A percentile compares a stretch with the other conserved stretches of the same genome.
Evolutionary conservation across 2,113 vertebrate genomes (phyloP).

Genomic region (Sitta europaea): DNA sequence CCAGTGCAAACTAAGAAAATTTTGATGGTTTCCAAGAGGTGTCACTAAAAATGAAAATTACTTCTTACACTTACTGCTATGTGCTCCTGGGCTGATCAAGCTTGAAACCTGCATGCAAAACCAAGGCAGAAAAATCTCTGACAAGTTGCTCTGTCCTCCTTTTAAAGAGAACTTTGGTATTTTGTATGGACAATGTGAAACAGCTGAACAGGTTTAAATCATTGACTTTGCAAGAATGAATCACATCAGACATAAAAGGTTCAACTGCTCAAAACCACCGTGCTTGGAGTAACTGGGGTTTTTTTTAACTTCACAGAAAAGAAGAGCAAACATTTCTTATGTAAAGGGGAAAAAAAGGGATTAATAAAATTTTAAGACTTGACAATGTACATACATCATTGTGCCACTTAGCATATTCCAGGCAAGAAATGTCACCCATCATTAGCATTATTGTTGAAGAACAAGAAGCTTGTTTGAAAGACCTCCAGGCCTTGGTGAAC

Average conservation of each 20-base stretch:
- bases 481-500: not conserved
- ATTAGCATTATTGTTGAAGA: not conserved
- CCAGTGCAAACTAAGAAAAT: not conserved
- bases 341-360: not conserved
- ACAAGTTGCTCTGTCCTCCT: not conserved
- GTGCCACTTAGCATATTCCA: not conserved
- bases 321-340: not conserved
- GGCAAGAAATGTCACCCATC: not conserved
- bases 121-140: not conserved
- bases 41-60: not conserved
- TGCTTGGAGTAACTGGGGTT: not conserved
- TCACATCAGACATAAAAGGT: not conserved
- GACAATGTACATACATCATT: not conserved
- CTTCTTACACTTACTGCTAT: not conserved
- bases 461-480: not conserved
- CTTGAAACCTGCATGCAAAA: conserved; percentile 33
- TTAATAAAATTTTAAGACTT: not conserved
- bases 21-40: not conserved
- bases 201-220: not conserved
- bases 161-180: not conserved
- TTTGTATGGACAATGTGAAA: not conserved
- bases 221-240: not conserved
- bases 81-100: not conserved
- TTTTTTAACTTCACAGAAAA: not conserved
- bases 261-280: not conserved